Conservation (phyloP, 2,888 invertebrate genomes). For the Eilema depressum region DNA sequence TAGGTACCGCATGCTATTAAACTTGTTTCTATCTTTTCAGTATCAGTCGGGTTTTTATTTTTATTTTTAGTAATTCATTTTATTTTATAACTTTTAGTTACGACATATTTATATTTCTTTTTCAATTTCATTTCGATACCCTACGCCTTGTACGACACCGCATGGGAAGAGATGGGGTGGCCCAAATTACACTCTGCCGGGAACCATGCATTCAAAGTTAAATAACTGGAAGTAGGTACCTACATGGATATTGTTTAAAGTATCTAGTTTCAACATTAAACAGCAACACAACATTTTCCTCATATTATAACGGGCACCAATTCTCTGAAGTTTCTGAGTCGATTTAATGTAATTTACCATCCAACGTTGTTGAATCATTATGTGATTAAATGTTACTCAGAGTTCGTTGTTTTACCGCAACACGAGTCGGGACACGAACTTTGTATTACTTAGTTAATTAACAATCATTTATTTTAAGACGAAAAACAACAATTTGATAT, state of each 20-base stretch:
- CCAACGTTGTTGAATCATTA: constrained; percentile 36
- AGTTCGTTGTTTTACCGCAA: constrained; percentile 24
- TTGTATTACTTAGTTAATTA: not conserved
- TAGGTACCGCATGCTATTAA: no score
- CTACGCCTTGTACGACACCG: no score
- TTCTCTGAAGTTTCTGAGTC: constrained; percentile 19
- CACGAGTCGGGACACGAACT: constrained; percentile 2
- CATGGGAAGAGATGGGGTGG: no score
- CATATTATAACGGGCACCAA: constrained; percentile 19
- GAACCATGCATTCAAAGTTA: no score
- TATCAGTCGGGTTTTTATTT: no score
- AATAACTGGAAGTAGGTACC: no score
- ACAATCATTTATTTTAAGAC: not conserved
- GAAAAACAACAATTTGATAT: not conserved
- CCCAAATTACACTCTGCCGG: no score
- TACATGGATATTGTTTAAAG: not conserved
- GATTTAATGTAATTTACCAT: constrained; percentile 27
- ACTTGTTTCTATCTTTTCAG: no score
- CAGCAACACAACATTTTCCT: constrained; percentile 38
- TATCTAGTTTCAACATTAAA: constrained; percentile 1
- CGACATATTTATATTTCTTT: no score
- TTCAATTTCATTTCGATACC: no score
- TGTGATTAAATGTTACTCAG: constrained; percentile 24
- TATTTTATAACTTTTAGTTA: no score
- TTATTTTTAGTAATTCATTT: no score